These are phyloP conservation scores for Brachionichthys hirsutus DNA, from an alignment of 2,113 vertebrate species.

Conservation along the genomic window DNA sequence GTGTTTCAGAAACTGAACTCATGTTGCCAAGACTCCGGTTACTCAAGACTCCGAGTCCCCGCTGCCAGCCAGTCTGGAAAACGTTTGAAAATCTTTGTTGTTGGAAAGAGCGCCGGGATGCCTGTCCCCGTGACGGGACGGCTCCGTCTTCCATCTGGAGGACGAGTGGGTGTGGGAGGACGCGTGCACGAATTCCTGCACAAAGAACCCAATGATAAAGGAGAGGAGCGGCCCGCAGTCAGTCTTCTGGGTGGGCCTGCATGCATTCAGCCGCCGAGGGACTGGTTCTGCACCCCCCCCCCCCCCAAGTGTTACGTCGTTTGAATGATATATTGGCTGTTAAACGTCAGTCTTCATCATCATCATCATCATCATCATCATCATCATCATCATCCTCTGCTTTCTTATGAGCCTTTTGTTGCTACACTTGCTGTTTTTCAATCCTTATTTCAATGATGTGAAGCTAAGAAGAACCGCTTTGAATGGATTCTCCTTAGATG, in stretches of 20 bases:
- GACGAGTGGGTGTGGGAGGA: conserved; percentile 52
- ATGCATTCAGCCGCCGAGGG: conserved; percentile 43
- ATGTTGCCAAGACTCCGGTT: conserved; percentile 79
- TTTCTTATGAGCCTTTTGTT: conserved; percentile 25
- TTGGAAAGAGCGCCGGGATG: conserved; percentile 72
- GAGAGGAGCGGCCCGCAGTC: conserved; percentile 53
- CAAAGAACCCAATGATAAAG: conserved; percentile 52
- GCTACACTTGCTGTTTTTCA: conserved; percentile 3
- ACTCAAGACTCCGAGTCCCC: conserved; percentile 73
- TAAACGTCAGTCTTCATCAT: conserved; percentile 35
- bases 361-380: too few species aligned
- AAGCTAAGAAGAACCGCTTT: too few species aligned
- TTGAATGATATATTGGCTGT: conserved; percentile 38
- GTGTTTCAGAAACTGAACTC: conserved; percentile 71
- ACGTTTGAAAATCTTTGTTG: conserved; percentile 74
- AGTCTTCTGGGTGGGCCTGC: conserved; percentile 73
- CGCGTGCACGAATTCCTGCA: conserved; percentile 52
- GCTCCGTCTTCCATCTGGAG: conserved; percentile 62
- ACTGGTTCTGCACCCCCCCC: conserved; percentile 61
- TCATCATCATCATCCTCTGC: conserved; percentile 8
- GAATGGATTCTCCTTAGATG: too few species aligned
- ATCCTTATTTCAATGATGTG: background rate
- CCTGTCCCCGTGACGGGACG: conserved; percentile 55
- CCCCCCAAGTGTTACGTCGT: conserved; percentile 55
- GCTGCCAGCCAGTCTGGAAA: conserved; percentile 79